Evolutionary conservation across 2,113 vertebrate species (phyloP).

Genomic region (Leptocoma aspasia): DNA sequence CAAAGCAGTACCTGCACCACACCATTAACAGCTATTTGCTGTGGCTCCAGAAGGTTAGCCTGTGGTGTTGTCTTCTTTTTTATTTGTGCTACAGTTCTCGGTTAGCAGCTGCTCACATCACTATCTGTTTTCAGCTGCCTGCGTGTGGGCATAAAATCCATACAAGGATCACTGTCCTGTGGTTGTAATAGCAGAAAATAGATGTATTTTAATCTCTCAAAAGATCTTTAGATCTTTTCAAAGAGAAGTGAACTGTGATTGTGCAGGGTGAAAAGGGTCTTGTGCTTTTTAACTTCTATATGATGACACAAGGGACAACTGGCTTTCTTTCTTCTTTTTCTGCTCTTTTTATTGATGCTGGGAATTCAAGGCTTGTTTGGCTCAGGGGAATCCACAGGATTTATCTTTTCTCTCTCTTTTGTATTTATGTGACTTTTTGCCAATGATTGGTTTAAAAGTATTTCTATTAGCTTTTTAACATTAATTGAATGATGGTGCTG

Average conservation of each 20-base stretch:
- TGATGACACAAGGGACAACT: conserved; percentile 26
- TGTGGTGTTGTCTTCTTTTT: neutral
- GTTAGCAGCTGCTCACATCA: neutral
- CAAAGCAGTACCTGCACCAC: neutral
- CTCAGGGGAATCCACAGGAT: neutral
- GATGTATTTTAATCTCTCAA: conserved; percentile 29
- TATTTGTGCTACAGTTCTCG: neutral
- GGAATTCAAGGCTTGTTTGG: conserved; percentile 2
- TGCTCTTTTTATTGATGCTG: neutral
- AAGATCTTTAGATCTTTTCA: conserved; percentile 52
- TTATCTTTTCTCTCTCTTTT: neutral
- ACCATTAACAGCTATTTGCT: neutral
- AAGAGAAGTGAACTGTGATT: conserved; percentile 37
- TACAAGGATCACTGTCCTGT: neutral
- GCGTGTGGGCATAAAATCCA: conserved; percentile 10
- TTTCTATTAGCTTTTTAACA: neutral
- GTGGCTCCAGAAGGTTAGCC: neutral
- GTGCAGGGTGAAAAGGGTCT: conserved; percentile 35
- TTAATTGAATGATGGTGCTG: neutral
- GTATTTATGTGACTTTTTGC: neutral
- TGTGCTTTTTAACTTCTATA: conserved; percentile 39
- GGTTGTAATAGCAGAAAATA: conserved; percentile 41
- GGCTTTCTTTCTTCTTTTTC: conserved; percentile 10
- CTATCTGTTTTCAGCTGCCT: conserved; percentile 1
- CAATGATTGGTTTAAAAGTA: neutral